These are phyloP conservation scores for Coenobita brevimanus DNA, from an alignment of 1,140 invertebrate species.

Conservation along the genomic window DNA sequence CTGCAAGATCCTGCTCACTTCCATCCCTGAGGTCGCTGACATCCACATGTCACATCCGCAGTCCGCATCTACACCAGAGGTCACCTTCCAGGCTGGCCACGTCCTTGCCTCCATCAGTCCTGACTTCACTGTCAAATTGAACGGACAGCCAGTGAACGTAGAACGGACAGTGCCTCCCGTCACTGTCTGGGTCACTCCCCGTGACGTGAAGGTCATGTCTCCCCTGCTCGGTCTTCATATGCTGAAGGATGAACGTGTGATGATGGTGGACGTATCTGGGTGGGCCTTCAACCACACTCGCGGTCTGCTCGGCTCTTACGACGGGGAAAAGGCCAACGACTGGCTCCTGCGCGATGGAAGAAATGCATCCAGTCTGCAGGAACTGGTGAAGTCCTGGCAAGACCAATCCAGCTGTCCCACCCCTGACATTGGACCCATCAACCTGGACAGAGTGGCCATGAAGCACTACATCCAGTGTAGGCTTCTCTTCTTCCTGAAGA, in stretches of 20 bases:
- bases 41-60: constrained; percentile 24
- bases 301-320: too few species aligned
- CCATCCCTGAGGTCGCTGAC: not conserved
- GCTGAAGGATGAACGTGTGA: not conserved
- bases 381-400: too few species aligned
- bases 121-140: not conserved
- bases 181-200: not conserved
- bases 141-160: not conserved
- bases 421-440: too few species aligned
- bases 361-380: too few species aligned
- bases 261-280: constrained; percentile 28
- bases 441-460: too few species aligned
- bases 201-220: not conserved
- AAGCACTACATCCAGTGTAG: too few species aligned
- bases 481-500: too few species aligned
- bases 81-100: constrained; percentile 5
- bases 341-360: too few species aligned
- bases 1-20: constrained; percentile 26
- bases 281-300: constrained; percentile 38
- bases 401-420: too few species aligned
- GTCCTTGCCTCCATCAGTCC: not conserved
- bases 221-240: not conserved
- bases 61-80: not conserved
- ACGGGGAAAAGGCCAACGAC: too few species aligned
- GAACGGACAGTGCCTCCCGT: too few species aligned